A percentile compares a stretch with the other conserved stretches of the same genome.
phyloP scores from a whole-genome alignment of 2,888 invertebrate genomes.

The Sinodicranocentrus sp. region DNA sequence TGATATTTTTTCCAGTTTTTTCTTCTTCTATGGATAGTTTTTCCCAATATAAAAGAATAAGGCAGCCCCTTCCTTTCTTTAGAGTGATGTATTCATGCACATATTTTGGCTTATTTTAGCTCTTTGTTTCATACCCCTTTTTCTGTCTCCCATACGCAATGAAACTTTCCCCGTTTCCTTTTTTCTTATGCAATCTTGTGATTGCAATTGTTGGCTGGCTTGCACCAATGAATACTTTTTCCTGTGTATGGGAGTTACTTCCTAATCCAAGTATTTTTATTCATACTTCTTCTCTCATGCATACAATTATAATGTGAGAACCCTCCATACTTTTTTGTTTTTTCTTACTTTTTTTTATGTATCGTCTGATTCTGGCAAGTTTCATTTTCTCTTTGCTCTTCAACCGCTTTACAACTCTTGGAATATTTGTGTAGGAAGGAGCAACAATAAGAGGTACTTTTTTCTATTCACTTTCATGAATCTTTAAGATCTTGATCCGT shows the following conservation, averaged over 20 bases:
- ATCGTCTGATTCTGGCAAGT: not conserved
- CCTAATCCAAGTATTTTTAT: not conserved
- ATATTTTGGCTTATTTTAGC: not conserved
- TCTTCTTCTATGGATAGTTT: not conserved
- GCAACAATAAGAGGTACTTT: not conserved
- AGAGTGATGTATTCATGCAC: not conserved
- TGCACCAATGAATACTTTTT: slow-evolving; percentile 1
- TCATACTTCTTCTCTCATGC: not conserved
- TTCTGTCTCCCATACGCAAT: not conserved
- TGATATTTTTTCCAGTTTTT: slow-evolving; percentile 4
- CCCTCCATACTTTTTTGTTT: not conserved
- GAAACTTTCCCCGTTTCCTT: not conserved
- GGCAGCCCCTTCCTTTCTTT: not conserved
- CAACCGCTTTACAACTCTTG: not conserved
- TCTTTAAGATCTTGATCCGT: slow-evolving; percentile 29
- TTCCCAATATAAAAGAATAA: not conserved
- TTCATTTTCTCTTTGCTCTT: slow-evolving; percentile 3
- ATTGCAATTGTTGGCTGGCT: not conserved
- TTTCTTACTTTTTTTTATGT: too few relatives aligned
- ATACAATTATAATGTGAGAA: not conserved
- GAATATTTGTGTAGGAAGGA: not conserved
- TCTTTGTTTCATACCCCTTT: not conserved
- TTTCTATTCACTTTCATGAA: slow-evolving; percentile 13
- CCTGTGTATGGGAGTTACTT: not conserved
- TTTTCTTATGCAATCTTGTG: slow-evolving; percentile 6